These are phyloP conservation scores for Nemapogon koenigi DNA, from an alignment of 2,888 invertebrate species.

Conservation along the genomic window DNA sequence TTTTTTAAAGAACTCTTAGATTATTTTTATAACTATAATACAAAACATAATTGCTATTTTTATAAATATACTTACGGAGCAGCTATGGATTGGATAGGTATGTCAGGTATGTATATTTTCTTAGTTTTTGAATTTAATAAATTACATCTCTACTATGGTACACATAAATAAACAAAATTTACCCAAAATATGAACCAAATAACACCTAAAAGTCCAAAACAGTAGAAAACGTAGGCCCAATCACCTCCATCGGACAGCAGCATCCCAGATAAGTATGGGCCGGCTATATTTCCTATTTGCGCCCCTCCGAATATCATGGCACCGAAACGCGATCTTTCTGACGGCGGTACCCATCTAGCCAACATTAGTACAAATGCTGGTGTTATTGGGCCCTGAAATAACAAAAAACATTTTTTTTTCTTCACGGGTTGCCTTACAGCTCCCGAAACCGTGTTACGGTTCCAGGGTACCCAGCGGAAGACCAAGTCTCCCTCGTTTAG, in stretches of 20 bases:
- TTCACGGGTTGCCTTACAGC: too few species aligned
- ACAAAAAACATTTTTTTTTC: conserved; percentile 10
- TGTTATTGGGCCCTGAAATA: conserved; percentile 60
- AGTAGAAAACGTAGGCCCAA: conserved; percentile 65
- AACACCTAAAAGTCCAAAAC: conserved; percentile 59
- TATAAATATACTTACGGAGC: too few species aligned
- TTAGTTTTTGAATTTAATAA: too few species aligned
- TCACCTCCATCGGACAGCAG: conserved; percentile 48
- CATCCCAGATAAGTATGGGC: conserved; percentile 52
- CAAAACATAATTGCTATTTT: too few species aligned
- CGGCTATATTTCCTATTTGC: conserved; percentile 60
- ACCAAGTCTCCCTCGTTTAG: too few species aligned
- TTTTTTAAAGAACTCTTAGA: not conserved
- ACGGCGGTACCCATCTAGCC: conserved; percentile 66
- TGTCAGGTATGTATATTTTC: too few species aligned
- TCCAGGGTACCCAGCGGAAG: too few species aligned
- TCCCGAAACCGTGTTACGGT: too few species aligned
- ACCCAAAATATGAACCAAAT: conserved; percentile 62
- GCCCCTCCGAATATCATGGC: conserved; percentile 68
- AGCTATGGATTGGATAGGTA: too few species aligned
- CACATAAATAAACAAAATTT: conserved; percentile 15
- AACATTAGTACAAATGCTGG: conserved; percentile 67
- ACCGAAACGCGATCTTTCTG: conserved; percentile 62
- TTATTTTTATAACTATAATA: too few species aligned
- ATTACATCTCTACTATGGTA: too few species aligned